phyloP scores from a whole-genome alignment of 2,113 vertebrate species.

The Xiphorhynchus elegans region DNA sequence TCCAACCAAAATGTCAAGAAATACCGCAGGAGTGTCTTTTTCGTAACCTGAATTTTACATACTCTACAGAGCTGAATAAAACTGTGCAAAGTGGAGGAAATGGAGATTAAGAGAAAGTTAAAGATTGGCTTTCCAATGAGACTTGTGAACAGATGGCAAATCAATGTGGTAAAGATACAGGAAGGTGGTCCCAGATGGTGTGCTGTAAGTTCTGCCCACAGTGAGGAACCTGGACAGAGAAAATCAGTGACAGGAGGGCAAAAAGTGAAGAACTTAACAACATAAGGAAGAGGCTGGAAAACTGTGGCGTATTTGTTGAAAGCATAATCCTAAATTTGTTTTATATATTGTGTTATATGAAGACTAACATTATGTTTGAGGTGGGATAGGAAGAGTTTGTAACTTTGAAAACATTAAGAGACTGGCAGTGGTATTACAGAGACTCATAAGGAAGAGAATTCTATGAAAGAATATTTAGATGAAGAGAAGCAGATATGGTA shows the following conservation, averaged over 20 bases:
- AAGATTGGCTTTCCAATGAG: background rate
- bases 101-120: background rate
- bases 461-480: background rate
- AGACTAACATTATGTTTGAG: background rate
- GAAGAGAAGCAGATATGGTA: background rate
- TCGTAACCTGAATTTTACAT: background rate
- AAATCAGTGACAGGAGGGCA: background rate
- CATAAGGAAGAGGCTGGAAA: background rate
- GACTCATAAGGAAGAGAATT: background rate
- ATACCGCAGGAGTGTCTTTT: background rate
- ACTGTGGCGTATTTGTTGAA: background rate
- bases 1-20: background rate
- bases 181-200: background rate
- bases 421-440: background rate
- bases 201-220: background rate
- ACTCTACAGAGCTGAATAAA: background rate
- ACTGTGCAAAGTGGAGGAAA: background rate
- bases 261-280: background rate
- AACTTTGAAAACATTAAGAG: background rate
- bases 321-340: background rate
- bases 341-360: background rate
- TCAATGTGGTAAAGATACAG: background rate
- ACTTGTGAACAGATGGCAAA: conserved; percentile 20
- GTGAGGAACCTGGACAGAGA: background rate
- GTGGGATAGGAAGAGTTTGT: background rate